A percentile compares a stretch with the other conserved stretches of the same genome.
phyloP scores from a whole-genome alignment of 2,113 vertebrate genomes.

The human (Homo sapiens) region GRCh38 chr7:41586501-41587000 shows the following conservation, averaged over 20 bases:
- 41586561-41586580: background rate
- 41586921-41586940: slow-evolving; percentile 39
- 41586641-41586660: background rate
- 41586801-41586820: slow-evolving; percentile 36
- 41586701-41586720: background rate
- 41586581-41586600: background rate
- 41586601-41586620: background rate
- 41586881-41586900: slow-evolving; percentile 61
- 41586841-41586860: slow-evolving; percentile 41
- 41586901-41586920: slow-evolving; percentile 65
- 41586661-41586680: background rate
- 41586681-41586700: background rate
- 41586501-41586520: background rate
- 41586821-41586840: background rate
- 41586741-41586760: background rate
- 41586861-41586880: slow-evolving; percentile 61
- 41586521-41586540: background rate
- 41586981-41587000: no score
- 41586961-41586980: background rate
- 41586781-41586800: slow-evolving; percentile 36
- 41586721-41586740: background rate
- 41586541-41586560: background rate
- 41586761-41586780: slow-evolving; percentile 31
- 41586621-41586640: background rate
- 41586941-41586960: slow-evolving; percentile 22